Evolutionary conservation across 1,140 invertebrate species (phyloP), one percentile per base, ranked within the genome.

Genomic region (Papilio glaucus): DNA sequence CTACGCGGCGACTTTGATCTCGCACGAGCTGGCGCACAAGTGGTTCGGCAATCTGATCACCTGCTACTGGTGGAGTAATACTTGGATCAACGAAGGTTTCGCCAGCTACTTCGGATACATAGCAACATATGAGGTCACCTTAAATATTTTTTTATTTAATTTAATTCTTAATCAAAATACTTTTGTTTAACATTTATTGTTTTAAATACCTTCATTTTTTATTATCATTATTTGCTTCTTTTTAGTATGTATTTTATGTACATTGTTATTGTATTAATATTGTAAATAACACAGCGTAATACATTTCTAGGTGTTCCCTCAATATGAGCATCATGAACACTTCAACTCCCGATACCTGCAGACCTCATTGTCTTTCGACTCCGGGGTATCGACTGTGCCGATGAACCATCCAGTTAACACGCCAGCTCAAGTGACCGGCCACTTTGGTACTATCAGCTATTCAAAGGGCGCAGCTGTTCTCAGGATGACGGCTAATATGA

Each of bases 401-500:
- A 57, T 95, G 78, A 97, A 90, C 74, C 89, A 95, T 75, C 78
- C 80, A 2, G 93, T 94, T 0, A 93, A 93, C 60, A 94, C 94
- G 2, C 94, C 94, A 13, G 85, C 89, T 0, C 93, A 95, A 78
- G 95, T 97, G 3, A 94, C 91, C 9, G 93, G 93, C 67, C 94
- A 95, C 24, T 97, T 97, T 85, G 96, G 96, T 71, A 90, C 88
- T 1, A 96, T 97, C 61, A 96, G 95, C 8, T 97, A 97, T 75
- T 88, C 91, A 6, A 97, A 97, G 93, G 93, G 93, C 42, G 94
- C 93, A 42, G 92, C 94, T 53, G 94, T 98, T 29, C 92, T 98
- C 4, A 91, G 96, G 71, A 98, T 98, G 97, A 96, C 97, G 91
- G 91, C 94, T 21, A 91, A 95, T 53, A 95, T 96, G 73, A 94